Percentiles rank a stretch among this genome's conserved stretches.
Conservation (phyloP, 2,888 invertebrate species). For the Scaptomyza polygonia region DNA sequence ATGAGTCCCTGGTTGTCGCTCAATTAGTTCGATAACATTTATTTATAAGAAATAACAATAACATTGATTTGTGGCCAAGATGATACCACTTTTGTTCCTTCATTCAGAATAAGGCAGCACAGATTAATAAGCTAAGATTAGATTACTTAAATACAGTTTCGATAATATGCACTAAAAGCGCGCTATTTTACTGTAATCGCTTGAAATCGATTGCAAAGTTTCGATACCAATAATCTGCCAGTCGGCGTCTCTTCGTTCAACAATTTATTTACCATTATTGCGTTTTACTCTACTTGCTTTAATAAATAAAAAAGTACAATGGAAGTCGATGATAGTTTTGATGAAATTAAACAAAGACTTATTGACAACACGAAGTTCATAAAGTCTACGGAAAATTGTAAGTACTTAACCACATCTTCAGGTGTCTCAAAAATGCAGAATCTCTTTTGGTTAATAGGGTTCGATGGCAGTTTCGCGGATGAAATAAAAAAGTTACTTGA, state of each 20-base stretch:
- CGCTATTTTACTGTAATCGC: too few relatives aligned
- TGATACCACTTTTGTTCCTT: neutral
- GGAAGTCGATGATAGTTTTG: neutral
- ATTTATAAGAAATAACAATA: neutral
- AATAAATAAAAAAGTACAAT: neutral
- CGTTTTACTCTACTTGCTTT: neutral
- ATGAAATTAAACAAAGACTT: slow-evolving; percentile 2
- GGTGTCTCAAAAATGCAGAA: neutral
- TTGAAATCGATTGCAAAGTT: neutral
- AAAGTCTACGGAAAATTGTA: slow-evolving; percentile 9
- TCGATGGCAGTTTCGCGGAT: neutral
- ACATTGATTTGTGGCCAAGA: neutral
- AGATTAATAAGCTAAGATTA: neutral
- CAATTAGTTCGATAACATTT: slow-evolving; percentile 8
- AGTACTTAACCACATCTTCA: neutral
- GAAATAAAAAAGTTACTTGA: neutral
- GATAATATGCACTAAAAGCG: neutral
- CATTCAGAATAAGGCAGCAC: neutral
- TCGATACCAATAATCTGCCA: neutral
- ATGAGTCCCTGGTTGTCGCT: slow-evolving; percentile 5
- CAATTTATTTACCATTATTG: neutral
- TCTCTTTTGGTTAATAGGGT: neutral
- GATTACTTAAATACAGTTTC: neutral
- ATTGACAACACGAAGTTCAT: slow-evolving; percentile 1
- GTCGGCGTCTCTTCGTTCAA: neutral